Evolutionary conservation across 2,113 vertebrate genomes (phyloP).

Genomic region (Motacilla tschutschensis): DNA sequence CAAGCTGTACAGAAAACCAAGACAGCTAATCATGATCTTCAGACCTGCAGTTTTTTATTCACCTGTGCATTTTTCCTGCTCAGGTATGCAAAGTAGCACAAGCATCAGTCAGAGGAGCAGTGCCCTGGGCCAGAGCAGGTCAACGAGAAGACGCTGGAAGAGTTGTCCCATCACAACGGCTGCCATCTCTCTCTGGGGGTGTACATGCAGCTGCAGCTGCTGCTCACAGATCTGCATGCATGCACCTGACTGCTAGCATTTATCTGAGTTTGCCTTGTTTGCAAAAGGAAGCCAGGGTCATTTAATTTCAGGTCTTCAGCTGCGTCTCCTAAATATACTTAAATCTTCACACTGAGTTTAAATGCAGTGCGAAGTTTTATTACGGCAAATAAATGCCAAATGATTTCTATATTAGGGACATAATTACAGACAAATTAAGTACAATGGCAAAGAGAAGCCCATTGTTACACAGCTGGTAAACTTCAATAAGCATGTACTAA

Average conservation of each 20-base stretch:
- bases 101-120: neutral
- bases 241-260: neutral
- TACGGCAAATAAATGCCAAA: constrained; percentile 41
- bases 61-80: neutral
- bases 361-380: constrained; percentile 35
- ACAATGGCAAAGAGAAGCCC: constrained; percentile 4
- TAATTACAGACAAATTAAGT: constrained; percentile 41
- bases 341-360: constrained; percentile 26
- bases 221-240: neutral
- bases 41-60: neutral
- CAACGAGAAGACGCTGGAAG: neutral
- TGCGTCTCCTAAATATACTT: neutral
- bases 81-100: neutral
- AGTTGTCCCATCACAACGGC: neutral
- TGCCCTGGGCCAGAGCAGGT: neutral
- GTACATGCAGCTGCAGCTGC: neutral
- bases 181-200: neutral
- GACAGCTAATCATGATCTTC: neutral
- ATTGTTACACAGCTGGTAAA: constrained; percentile 19
- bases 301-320: constrained; percentile 26
- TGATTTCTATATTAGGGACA: constrained; percentile 39
- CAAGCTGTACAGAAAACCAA: neutral
- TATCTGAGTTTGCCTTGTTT: constrained; percentile 2
- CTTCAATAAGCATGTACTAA: constrained; percentile 2
- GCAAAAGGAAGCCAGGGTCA: constrained; percentile 20